Base-by-base conservation (phyloP, 2,797 vertebrate species). In the Neopelma chrysocephalum region DNA sequence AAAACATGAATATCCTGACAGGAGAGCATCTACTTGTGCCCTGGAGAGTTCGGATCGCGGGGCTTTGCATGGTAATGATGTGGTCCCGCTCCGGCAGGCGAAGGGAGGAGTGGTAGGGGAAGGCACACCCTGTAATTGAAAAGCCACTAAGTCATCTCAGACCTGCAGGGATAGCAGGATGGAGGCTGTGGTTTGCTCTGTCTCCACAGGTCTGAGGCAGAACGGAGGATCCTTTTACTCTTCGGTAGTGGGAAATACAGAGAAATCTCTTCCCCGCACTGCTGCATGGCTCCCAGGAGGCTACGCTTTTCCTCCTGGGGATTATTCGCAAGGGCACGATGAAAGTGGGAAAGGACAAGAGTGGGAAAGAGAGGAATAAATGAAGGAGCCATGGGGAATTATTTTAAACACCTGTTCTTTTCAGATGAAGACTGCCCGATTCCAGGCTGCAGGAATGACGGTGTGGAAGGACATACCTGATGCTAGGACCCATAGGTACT, bases 91-190 rank as follows among this genome's bases (percentile, higher is more conserved):
- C 62, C 0, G 2, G 92, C 78, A 79, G 70, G 77, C 0, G 1
- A 81, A 82, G 71, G 87, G 71, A 95, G 84, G 68, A 85, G 83
- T 1, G 10, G 27, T 11, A 15, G 0, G 20, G 89, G 83, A 70
- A 82, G 78, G 71, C 78, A 89, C 91, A 80, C 84, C 93, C 95
- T 92, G 68, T 60, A 95, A 95, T 72, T 92, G 83, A 73, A 80
- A 89, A 96, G 87, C 91, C 94, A 92, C 92, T 40, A 89, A 94
- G 77, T 42, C 91, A 77, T 9, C 78, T 68, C 1, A 0, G 87
- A 91, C 78, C 95, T 80, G 89, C 83, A 61, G 94, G 94, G 93
- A 64, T 68, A 56, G 84, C 71, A 95, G 94, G 71, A 92, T 29
- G 60, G 79, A 96, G 81, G 93, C 87, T 82, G 87, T 76, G 92